Evolutionary conservation across 2,888 invertebrate genomes (phyloP), one percentile per base, ranked within the genome.

Genomic region (Clistopyga incitator): DNA sequence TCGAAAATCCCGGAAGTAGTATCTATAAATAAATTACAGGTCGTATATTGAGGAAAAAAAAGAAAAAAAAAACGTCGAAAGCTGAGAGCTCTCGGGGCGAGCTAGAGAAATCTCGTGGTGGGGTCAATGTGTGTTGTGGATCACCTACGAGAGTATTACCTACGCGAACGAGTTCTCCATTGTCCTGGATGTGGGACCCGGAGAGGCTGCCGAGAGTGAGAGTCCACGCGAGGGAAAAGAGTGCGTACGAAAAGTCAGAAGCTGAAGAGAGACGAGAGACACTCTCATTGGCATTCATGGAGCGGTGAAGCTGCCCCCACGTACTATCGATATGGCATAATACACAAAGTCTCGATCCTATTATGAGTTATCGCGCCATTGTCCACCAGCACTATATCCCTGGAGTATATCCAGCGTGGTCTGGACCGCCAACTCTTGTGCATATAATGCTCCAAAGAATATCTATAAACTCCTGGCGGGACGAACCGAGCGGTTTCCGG

Each of bases 331-430:
- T 91, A 89, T 80, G 81, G 90, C 87, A 90, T 91, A 91, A 91
- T 92, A 88, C 81, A 78, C 65, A 81, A 78, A 81, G 84, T 81
- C 61, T 72, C 88, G 86, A 91, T 87, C 88, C 91, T 92, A 92
- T 92, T 92, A 92, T 92, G 91, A 92, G 89, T 92, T 92, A 92
- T 92, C 90, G 91, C 81, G 87, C 92, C 87, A 92, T 92, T 92
- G 92, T 92, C 89, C 88, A 45, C 54, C 52, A 75, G 75, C 45
- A 76, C 74, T 75, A 64, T 75, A 75, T 75, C 74, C 50, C 64
- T 20, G 15, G 74, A 64, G 47, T 75, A 75, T 64, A 75, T 64
- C 75, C 75, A 75, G 15, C 50, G 23, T 15, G 34, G 75, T 75
- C 75, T 64, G 29, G 29, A 70, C 50, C 23, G 20, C 20, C 59